A percentile compares a stretch with the other conserved stretches of the same genome.
Conservation (phyloP, 2,113 vertebrate genomes). For the Hemiprocne comata region DNA sequence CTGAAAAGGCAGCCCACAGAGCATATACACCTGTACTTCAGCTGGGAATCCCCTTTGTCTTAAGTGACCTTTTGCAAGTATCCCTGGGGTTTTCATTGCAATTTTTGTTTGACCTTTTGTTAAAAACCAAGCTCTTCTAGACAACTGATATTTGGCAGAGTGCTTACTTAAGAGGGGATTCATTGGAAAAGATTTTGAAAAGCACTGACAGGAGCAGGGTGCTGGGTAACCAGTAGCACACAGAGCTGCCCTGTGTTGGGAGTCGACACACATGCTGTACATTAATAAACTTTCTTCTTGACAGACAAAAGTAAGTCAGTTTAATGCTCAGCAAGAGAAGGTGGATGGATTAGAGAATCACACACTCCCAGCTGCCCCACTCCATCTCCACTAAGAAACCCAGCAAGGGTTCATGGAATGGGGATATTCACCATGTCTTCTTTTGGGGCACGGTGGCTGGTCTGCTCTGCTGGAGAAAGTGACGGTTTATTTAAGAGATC, state of each 20-base stretch:
- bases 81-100: slow-evolving; percentile 32
- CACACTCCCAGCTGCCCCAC: background rate
- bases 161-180: slow-evolving; percentile 29
- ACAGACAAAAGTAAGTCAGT: background rate
- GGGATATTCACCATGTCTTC: accelerated
- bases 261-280: background rate
- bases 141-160: slow-evolving; percentile 49
- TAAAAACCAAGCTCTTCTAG: slow-evolving; percentile 37
- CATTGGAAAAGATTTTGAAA: slow-evolving; percentile 6
- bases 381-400: background rate
- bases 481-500: background rate
- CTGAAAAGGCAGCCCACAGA: background rate
- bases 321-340: background rate
- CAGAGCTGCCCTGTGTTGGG: background rate
- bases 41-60: slow-evolving; percentile 27
- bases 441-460: accelerated
- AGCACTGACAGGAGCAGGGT: background rate
- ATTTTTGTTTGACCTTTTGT: slow-evolving; percentile 65
- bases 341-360: background rate
- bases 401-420: accelerated
- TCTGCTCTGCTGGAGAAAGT: background rate
- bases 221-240: background rate
- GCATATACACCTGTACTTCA: background rate
- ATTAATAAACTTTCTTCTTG: background rate
- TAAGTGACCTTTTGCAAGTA: slow-evolving; percentile 50